Percentiles rank a stretch among this genome's conserved stretches.
phyloP scores from a whole-genome alignment of 2,797 vertebrate genomes.

The Pipistrellus pipistrellus region DNA sequence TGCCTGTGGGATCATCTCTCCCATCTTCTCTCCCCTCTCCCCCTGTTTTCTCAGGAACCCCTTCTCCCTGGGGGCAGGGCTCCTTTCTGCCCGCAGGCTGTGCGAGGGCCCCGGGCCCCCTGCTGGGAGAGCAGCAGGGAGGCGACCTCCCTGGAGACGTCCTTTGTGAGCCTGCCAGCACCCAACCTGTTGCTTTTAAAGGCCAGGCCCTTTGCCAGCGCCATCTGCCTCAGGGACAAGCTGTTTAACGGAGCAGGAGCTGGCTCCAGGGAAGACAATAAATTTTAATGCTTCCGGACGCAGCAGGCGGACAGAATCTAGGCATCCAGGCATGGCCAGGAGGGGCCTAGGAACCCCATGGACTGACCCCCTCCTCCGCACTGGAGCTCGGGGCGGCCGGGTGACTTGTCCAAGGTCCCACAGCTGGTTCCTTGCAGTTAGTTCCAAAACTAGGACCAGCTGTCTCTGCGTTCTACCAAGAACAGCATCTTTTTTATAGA shows the following conservation, averaged over 20 bases:
- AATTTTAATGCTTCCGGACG: slow-evolving; percentile 48
- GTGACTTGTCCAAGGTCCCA: background rate
- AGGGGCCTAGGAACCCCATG: background rate
- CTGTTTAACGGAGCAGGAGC: slow-evolving; percentile 24
- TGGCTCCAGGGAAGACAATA: slow-evolving; percentile 39
- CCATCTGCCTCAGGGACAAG: slow-evolving; percentile 24
- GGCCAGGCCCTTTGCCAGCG: slow-evolving; percentile 12
- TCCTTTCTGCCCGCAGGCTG: background rate
- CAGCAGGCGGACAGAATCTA: background rate
- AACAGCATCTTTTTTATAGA: background rate
- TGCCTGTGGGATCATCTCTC: background rate
- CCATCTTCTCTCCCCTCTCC: no score
- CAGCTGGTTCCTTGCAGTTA: background rate
- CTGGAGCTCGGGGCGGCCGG: background rate
- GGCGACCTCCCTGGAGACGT: background rate
- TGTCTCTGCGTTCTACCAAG: background rate
- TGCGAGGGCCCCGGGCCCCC: background rate
- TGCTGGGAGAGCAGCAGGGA: background rate
- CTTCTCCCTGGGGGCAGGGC: background rate
- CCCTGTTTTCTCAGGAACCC: background rate
- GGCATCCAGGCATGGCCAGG: background rate
- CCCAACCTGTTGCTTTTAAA: slow-evolving; percentile 68
- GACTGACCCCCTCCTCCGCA: background rate
- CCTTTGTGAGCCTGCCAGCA: slow-evolving; percentile 15
- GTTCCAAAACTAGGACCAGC: background rate